These are phyloP conservation scores for Synergus japonicus DNA, from an alignment of 2,888 invertebrate species.

Conservation along the genomic window DNA sequence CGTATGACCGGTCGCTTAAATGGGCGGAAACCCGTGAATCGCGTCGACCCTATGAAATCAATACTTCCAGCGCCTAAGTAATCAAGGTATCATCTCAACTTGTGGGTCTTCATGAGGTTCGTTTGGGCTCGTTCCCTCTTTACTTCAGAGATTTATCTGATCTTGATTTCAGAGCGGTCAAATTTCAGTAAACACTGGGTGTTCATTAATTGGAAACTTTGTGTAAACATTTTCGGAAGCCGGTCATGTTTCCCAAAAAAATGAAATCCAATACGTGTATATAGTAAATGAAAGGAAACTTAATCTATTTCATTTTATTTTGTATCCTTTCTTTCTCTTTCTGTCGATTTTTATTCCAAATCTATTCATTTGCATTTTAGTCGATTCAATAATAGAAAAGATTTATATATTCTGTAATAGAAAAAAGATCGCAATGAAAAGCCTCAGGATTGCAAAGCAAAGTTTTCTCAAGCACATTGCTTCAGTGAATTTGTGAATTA, in stretches of 20 bases:
- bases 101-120: slow-evolving; percentile 73
- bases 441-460: background rate
- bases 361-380: slow-evolving; percentile 27
- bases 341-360: no score
- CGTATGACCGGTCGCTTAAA: slow-evolving; percentile 55
- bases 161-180: slow-evolving; percentile 21
- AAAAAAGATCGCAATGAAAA: background rate
- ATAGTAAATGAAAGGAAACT: background rate
- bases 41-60: slow-evolving; percentile 75
- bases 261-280: no score
- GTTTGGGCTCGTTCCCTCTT: slow-evolving; percentile 68
- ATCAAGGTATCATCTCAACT: slow-evolving; percentile 77
- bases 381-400: slow-evolving; percentile 27
- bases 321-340: background rate
- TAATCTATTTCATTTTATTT: background rate
- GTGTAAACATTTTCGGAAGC: background rate
- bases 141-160: slow-evolving; percentile 40
- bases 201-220: background rate
- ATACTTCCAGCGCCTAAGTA: slow-evolving; percentile 74
- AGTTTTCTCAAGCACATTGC: background rate
- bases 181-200: slow-evolving; percentile 3
- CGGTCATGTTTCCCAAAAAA: no score
- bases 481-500: background rate
- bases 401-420: slow-evolving; percentile 25
- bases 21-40: slow-evolving; percentile 75